Base-by-base conservation (phyloP, 2,113 vertebrate species). In the Rhizomys pruinosus region DNA sequence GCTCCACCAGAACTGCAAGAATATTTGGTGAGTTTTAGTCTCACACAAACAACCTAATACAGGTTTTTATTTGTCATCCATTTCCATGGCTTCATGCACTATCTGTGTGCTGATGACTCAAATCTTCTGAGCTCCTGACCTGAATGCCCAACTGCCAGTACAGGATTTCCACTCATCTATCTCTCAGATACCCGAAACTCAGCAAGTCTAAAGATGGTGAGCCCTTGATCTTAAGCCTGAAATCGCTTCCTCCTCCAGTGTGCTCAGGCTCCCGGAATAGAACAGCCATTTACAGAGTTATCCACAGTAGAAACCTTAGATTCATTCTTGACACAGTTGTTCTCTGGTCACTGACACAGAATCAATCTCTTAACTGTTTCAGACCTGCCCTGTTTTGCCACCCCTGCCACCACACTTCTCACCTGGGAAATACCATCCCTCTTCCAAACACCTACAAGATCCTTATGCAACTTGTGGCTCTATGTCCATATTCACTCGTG, bases 81-180 rank as follows among this genome's bases (percentile, higher is more conserved):
- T n/a, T 76, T 81, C 92, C 82, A 90, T 91, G 92, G 84, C 71
- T 92, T 94, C 78, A 84, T 72, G 81, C 8, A n/a, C 95, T 97
- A 96, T 96, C 89, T 96, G 16, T 90, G 74, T 92, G n/a, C 59
- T 1, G 9, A 72, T 96, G 95, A 97, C 92, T 95, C n/a, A 95
- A 84, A 82, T 52, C 72, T 94, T 93, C 95, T 95, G 85, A 95
- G 97, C 89, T 95, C 85, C 85, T 92, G 92, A 94, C 93, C 90
- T 73, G 61, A 94, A 92, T 95, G 86, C 82, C 92, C 92, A 93
- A 78, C 47, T 61, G 77, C 81, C 77, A 93, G 76, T 90, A 76
- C 78, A 63, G n/a, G 72, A 20, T 97, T 96, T 96, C 93, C 94
- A 96, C 82, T 84, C 20, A 0, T 20, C 77, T 87, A 3, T 63